Evolutionary conservation across 2,888 invertebrate species (phyloP), one percentile per base, ranked within the genome.

Genomic region (Villa cingulata): DNA sequence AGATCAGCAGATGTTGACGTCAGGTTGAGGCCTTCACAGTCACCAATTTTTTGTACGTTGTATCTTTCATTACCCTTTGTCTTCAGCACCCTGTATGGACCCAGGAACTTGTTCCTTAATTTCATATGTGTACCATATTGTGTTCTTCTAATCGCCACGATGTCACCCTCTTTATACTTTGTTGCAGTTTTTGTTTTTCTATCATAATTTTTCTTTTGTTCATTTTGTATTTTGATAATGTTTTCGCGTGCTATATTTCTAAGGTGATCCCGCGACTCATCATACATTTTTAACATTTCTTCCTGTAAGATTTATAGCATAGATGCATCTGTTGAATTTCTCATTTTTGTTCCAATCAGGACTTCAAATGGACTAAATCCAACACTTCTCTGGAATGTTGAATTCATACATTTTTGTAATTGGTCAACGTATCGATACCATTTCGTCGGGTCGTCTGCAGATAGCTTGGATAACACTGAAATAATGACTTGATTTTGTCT

Each of bases 171-270:
- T 15, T 42, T 20, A 46, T 51, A 53, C 6, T 41, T 38, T 2
- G 38, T 34, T 12, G 45, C 46, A 14, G 18, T 20, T 37, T 36
- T 44, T 23, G 45, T 44, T 9, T 39, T 44, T 29, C 27, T 36
- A 40, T 49, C 38, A 45, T 42, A 51, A 1, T n/a, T 27, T 29
- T 32, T 44, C 34, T 40, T 39, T 23, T 51, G 41, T 34, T 50
- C 49, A 27, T 45, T 39, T 43, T 50, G 51, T 32, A 46, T 37
- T 44, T 48, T 36, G 9, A 14, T 15, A 37, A 53, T 56, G 49
- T 61, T 56, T 29, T 55, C 51, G 48, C 38, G 42, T 12, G 49
- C 54, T 27, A 43, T 32, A 36, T 37, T 36, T 19, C 49, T 46
- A 16, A 46, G 16, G 23, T 48, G 29, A n/a, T 48, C 41, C 41